phyloP scores from a whole-genome alignment of 1,140 invertebrate species.

The Polypedilum vanderplanki region DNA sequence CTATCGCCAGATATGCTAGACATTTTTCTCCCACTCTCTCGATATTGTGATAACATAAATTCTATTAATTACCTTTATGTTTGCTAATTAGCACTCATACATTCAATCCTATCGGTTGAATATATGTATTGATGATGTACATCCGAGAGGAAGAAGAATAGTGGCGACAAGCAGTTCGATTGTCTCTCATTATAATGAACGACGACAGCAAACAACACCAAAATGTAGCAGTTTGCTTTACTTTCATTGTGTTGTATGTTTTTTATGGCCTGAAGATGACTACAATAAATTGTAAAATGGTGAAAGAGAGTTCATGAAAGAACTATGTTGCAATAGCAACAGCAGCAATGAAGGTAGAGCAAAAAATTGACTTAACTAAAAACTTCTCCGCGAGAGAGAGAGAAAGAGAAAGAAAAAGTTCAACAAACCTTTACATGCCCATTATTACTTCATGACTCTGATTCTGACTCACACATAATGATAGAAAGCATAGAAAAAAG shows the following conservation, averaged over 20 bases:
- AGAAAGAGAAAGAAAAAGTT: not conserved
- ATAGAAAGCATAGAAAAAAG: not conserved
- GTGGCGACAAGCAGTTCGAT: not conserved
- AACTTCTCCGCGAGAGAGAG: not conserved
- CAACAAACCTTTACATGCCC: not conserved
- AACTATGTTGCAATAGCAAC: conserved; percentile 6
- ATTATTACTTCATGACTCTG: conserved; percentile 18
- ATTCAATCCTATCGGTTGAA: not conserved
- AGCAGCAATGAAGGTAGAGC: not conserved
- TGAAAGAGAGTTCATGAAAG: not conserved
- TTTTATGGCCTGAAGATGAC: not conserved
- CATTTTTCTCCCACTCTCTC: too few relatives aligned
- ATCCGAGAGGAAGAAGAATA: not conserved
- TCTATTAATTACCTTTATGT: conserved; percentile 6
- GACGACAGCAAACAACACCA: not conserved
- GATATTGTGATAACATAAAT: not conserved
- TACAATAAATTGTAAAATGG: not conserved
- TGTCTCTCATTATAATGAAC: not conserved
- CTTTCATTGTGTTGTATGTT: not conserved
- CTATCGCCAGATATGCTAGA: too few relatives aligned
- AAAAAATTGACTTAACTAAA: conserved; percentile 5
- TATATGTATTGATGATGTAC: not conserved
- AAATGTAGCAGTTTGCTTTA: not conserved
- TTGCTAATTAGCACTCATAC: conserved; percentile 9
- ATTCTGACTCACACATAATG: conserved; percentile 12